Conservation (phyloP, 2,113 vertebrate genomes). For the Miniopterus natalensis region DNA sequence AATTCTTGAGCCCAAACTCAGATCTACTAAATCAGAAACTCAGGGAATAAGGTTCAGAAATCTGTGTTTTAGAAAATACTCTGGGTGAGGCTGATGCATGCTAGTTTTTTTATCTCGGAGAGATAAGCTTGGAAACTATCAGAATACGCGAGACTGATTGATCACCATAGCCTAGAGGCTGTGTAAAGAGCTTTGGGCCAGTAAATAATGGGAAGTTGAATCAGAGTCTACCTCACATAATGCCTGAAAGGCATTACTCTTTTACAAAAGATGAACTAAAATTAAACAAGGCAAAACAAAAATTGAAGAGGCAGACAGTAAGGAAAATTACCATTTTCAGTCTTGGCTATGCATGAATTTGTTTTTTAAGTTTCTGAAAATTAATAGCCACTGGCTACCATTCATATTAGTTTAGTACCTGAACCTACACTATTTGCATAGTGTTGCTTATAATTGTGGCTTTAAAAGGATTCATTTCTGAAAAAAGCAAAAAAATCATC, state of each 20-base stretch:
- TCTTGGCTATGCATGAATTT: not conserved
- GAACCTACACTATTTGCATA: not conserved
- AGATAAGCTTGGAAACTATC: not conserved
- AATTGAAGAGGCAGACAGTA: not conserved
- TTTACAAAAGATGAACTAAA: conserved; percentile 10
- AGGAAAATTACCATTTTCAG: not conserved
- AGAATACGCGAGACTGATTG: not conserved
- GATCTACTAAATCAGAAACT: not conserved
- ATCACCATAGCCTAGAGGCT: not conserved
- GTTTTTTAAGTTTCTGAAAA: not conserved
- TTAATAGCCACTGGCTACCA: not conserved
- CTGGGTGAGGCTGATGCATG: not conserved
- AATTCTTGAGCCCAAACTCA: not conserved
- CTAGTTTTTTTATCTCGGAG: not conserved
- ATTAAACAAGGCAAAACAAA: not conserved
- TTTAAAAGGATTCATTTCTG: conserved; percentile 39
- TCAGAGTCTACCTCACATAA: not conserved
- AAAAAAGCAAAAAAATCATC: conserved; percentile 29
- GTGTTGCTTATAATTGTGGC: not conserved
- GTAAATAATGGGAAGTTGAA: not conserved
- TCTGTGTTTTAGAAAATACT: not conserved
- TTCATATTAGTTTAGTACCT: not conserved
- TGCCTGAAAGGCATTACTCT: not conserved
- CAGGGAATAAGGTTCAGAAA: not conserved
- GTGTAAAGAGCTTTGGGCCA: not conserved